A percentile compares a stretch with the other conserved stretches of the same genome.
phyloP scores from a whole-genome alignment of 1,140 invertebrate species.

The Bursaphelenchus mucronatus region DNA sequence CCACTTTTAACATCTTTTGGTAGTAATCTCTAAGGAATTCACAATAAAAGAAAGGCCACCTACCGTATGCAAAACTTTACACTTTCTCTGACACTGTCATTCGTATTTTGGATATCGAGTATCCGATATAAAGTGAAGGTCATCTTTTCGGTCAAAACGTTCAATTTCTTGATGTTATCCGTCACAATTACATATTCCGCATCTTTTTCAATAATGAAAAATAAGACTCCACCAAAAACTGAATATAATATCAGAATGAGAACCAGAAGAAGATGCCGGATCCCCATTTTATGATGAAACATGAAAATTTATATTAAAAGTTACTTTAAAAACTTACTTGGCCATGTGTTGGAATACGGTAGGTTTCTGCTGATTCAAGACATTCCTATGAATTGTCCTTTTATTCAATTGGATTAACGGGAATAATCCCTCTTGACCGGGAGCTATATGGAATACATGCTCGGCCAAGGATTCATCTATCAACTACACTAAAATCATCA shows the following conservation, averaged over 20 bases:
- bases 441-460: conserved; percentile 9
- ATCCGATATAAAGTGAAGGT: conserved; percentile 10
- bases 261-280: conserved; percentile 25
- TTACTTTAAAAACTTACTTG: conserved; percentile 10
- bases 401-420: conserved; percentile 3
- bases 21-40: conserved; percentile 30
- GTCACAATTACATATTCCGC: conserved; percentile 24
- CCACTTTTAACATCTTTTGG: conserved; percentile 36
- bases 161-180: conserved; percentile 25
- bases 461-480: conserved; percentile 17
- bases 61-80: conserved; percentile 19
- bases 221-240: conserved; percentile 29
- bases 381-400: conserved; percentile 4
- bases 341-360: conserved; percentile 33
- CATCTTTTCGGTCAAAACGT: conserved; percentile 27
- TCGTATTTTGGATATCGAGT: conserved; percentile 8
- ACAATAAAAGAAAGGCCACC: conserved; percentile 4
- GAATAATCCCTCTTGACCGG: neutral
- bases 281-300: conserved; percentile 42
- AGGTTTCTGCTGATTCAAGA: conserved; percentile 19
- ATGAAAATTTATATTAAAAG: conserved; percentile 1
- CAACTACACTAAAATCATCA: neutral
- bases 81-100: conserved; percentile 18
- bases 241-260: conserved; percentile 25
- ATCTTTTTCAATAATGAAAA: conserved; percentile 35